These are phyloP conservation scores for human (Homo sapiens) DNA, from an alignment of 2,113 vertebrate species.

Conservation along the genomic window GRCh38 chr3:42624001-42624500, in stretches of 20 bases:
- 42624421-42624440: neutral
- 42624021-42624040: constrained; percentile 1
- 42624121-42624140: constrained; percentile 22
- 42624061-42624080: neutral
- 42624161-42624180: constrained; percentile 57
- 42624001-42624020: neutral
- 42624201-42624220: constrained; percentile 4
- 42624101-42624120: neutral
- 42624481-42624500: neutral
- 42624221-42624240: constrained; percentile 7
- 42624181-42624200: constrained; percentile 14
- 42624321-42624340: neutral
- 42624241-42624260: neutral
- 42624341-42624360: constrained; percentile 2
- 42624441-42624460: neutral
- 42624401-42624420: neutral
- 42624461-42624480: neutral
- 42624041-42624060: neutral
- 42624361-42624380: constrained; percentile 36
- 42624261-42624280: constrained; percentile 36
- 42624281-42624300: neutral
- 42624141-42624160: neutral
- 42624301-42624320: neutral
- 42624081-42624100: constrained; percentile 22
- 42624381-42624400: neutral